Evolutionary conservation across 1,140 invertebrate species (phyloP).

Genomic region (Philopotamus ludificatus): DNA sequence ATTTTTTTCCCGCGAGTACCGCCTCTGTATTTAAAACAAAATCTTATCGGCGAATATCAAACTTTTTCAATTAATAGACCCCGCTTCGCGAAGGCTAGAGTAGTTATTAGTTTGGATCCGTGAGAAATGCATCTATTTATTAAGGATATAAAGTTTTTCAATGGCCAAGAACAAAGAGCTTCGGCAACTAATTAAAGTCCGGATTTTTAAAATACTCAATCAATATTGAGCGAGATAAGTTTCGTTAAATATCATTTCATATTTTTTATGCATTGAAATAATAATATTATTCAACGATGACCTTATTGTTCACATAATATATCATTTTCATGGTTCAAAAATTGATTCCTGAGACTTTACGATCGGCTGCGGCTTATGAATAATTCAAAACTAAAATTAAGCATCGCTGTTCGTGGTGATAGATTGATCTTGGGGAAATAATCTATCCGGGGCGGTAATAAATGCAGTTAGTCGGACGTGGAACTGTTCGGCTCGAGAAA

Average conservation of each 20-base stretch:
- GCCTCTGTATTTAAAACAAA: slow-evolving; percentile 35
- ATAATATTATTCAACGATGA: no score
- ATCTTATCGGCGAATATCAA: slow-evolving; percentile 34
- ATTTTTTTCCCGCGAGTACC: slow-evolving; percentile 28
- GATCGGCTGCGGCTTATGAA: no score
- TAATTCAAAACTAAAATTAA: no score
- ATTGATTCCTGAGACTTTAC: no score
- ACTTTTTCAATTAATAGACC: slow-evolving; percentile 39
- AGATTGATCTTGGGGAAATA: background rate
- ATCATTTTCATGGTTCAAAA: no score
- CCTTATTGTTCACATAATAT: no score
- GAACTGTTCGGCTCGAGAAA: background rate
- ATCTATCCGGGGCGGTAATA: background rate
- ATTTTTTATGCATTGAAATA: no score
- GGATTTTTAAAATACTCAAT: background rate
- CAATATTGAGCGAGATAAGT: no score
- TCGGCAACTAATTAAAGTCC: slow-evolving; percentile 28
- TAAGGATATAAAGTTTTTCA: slow-evolving; percentile 28
- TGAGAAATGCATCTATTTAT: slow-evolving; percentile 31
- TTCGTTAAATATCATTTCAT: no score
- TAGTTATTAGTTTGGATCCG: slow-evolving; percentile 32
- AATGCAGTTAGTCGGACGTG: background rate
- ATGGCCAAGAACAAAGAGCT: slow-evolving; percentile 16
- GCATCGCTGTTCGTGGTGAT: background rate
- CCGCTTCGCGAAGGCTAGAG: background rate